Percentiles rank a stretch among this genome's conserved stretches.
These are phyloP conservation scores for Sebastolobus alascanus DNA, from an alignment of 2,797 vertebrate species.

Conservation along the genomic window DNA sequence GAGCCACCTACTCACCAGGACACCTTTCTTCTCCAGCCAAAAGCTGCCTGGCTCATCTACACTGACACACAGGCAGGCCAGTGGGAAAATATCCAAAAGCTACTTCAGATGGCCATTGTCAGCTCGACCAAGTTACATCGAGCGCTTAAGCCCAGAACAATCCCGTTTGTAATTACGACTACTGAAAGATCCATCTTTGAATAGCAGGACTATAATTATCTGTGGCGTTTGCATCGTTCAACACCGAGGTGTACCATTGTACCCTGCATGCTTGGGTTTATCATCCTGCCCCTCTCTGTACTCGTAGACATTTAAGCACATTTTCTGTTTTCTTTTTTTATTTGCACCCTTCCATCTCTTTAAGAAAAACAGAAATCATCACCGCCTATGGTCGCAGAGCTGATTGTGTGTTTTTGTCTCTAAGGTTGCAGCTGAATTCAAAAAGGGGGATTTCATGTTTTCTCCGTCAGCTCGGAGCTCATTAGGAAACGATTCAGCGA, in stretches of 20 bases:
- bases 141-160: constrained; percentile 37
- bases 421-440: constrained; percentile 47
- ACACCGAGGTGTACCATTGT: background rate
- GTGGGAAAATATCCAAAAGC: constrained; percentile 66
- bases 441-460: constrained; percentile 51
- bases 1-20: constrained; percentile 80
- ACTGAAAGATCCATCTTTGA: constrained; percentile 40
- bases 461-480: constrained; percentile 60
- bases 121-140: constrained; percentile 52
- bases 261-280: background rate
- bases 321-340: background rate
- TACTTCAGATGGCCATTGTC: constrained; percentile 68
- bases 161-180: constrained; percentile 51
- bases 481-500: constrained; percentile 67
- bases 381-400: constrained; percentile 36
- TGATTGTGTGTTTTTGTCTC: constrained; percentile 62
- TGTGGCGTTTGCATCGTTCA: background rate
- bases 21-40: constrained; percentile 78
- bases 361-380: constrained; percentile 28
- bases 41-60: constrained; percentile 72
- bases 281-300: constrained; percentile 1
- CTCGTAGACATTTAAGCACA: constrained; percentile 14
- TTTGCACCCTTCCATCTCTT: constrained; percentile 10
- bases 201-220: constrained; percentile 22
- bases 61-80: constrained; percentile 62